Percentiles rank a stretch among this genome's conserved stretches.
Evolutionary conservation across 2,113 vertebrate genomes (phyloP).

Genomic region (Calonectris borealis): DNA sequence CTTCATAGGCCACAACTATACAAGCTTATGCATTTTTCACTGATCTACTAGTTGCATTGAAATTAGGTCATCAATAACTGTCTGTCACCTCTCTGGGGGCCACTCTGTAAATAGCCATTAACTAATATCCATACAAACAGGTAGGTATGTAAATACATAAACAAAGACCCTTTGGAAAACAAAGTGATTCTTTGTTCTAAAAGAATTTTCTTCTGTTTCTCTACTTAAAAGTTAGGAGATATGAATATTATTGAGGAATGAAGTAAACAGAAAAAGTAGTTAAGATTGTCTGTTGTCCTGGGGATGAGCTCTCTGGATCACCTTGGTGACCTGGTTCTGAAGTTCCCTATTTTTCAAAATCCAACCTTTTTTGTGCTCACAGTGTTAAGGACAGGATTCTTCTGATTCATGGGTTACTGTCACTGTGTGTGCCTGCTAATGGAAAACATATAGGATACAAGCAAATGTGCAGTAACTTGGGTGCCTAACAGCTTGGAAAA

Average conservation of each 20-base stretch:
- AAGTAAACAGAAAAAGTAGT: not conserved
- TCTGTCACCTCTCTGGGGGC: not conserved
- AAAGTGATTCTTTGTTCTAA: not conserved
- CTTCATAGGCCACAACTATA: not conserved
- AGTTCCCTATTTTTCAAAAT: not conserved
- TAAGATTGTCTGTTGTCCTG: not conserved
- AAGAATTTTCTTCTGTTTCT: not conserved
- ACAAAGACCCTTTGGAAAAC: not conserved
- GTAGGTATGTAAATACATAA: not conserved
- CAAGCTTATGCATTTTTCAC: not conserved
- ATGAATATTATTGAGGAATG: not conserved
- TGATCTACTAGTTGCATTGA: not conserved
- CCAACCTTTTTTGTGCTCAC: not conserved
- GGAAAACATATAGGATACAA: not conserved
- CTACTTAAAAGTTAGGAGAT: not conserved
- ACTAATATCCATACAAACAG: not conserved
- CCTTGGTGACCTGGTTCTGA: not conserved
- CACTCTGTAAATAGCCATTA: not conserved
- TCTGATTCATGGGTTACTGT: not conserved
- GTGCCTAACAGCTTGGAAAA: conserved; percentile 38
- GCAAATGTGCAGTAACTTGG: not conserved
- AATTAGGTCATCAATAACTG: not conserved
- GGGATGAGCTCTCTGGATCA: not conserved
- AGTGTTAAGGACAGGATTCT: not conserved
- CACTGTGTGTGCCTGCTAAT: not conserved